These are phyloP conservation scores for Ophion slaviceki DNA, from an alignment of 2,888 invertebrate species.

Conservation along the genomic window DNA sequence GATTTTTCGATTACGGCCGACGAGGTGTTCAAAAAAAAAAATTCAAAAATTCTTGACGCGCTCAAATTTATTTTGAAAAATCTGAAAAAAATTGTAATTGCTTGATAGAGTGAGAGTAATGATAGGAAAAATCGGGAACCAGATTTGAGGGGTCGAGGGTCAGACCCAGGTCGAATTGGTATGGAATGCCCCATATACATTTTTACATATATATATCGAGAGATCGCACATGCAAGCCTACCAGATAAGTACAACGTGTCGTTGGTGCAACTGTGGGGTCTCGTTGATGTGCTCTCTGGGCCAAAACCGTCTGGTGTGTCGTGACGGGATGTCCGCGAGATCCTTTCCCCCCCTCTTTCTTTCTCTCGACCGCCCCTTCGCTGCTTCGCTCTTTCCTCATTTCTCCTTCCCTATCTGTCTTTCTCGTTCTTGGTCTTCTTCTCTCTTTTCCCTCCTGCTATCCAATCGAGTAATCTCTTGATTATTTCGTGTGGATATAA, in stretches of 20 bases:
- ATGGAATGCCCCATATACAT: background rate
- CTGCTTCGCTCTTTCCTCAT: background rate
- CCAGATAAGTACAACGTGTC: conserved; percentile 74
- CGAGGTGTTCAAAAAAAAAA: no score
- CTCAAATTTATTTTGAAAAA: no score
- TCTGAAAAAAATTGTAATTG: no score
- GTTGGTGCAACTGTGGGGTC: conserved; percentile 58
- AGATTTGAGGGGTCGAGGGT: no score
- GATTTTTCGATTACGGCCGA: no score
- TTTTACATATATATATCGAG: conserved; percentile 24
- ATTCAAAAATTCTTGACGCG: no score
- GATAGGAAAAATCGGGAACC: no score
- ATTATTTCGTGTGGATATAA: conserved; percentile 56
- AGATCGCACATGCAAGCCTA: conserved; percentile 78
- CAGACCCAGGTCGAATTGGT: no score
- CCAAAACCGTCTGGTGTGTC: conserved; percentile 72
- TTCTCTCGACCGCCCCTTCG: background rate
- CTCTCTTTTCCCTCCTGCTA: conserved; percentile 36
- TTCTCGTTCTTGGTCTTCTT: background rate
- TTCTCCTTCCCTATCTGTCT: conserved; percentile 14
- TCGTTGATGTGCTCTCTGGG: conserved; percentile 64
- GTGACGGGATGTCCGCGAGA: conserved; percentile 76
- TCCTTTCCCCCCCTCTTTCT: conserved; percentile 52
- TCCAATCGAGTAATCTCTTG: conserved; percentile 61
- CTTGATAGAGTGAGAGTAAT: no score